Percentiles rank a stretch among this genome's conserved stretches.
Evolutionary conservation across 2,888 invertebrate genomes (phyloP).

Genomic region (Pollenia labialis): DNA sequence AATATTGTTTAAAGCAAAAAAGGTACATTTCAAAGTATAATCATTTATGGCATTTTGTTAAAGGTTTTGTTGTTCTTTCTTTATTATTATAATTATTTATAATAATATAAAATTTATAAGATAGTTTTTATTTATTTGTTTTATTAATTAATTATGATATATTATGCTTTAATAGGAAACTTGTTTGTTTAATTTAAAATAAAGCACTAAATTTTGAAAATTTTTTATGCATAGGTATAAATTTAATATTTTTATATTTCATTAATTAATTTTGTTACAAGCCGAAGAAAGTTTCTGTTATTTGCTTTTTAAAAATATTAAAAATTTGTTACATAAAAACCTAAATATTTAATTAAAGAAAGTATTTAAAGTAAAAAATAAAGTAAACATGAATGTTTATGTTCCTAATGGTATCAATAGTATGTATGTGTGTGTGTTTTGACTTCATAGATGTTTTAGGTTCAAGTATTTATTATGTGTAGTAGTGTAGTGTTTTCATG

Average conservation of each 20-base stretch:
- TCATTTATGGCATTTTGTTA: conserved; percentile 69
- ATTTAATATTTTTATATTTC: conserved; percentile 40
- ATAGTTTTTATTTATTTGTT: conserved; percentile 39
- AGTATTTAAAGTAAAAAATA: conserved; percentile 10
- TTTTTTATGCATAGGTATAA: conserved; percentile 58
- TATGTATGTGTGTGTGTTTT: conserved; percentile 28
- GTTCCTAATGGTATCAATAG: background rate
- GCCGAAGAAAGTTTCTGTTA: conserved; percentile 52
- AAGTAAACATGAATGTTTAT: conserved; percentile 11
- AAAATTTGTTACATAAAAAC: conserved; percentile 4
- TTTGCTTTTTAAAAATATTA: conserved; percentile 22
- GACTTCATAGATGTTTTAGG: background rate
- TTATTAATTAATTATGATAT: conserved; percentile 70
- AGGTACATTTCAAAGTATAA: conserved; percentile 73
- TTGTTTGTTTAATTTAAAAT: conserved; percentile 73
- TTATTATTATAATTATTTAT: conserved; percentile 43
- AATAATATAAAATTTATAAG: conserved; percentile 69
- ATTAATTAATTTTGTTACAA: conserved; percentile 48
- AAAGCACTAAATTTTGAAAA: conserved; percentile 73
- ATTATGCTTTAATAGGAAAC: conserved; percentile 74
- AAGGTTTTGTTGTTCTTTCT: conserved; percentile 44
- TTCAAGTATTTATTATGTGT: conserved; percentile 55
- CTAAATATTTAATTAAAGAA: conserved; percentile 27
- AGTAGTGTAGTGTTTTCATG: conserved; percentile 55
- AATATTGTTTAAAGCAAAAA: conserved; percentile 70